phyloP scores from a whole-genome alignment of 2,113 vertebrate genomes.

The Proteles cristata region DNA sequence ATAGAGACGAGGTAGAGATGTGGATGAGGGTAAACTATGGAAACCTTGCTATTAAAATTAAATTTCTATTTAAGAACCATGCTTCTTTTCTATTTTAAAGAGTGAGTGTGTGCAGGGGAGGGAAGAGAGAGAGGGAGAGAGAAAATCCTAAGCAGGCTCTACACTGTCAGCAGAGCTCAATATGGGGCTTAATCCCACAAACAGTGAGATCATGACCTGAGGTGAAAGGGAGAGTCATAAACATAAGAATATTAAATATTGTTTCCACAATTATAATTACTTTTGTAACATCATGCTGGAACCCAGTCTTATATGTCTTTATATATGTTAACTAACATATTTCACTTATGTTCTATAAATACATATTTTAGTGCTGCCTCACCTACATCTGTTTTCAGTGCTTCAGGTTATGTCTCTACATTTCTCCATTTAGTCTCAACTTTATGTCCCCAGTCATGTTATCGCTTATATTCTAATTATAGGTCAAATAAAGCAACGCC shows the following conservation, averaged over 20 bases:
- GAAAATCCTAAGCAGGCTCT: too few relatives aligned
- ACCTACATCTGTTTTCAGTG: neutral
- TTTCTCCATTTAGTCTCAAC: neutral
- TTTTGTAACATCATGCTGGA: neutral
- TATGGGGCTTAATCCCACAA: too few relatives aligned
- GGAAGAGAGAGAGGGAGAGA: too few relatives aligned
- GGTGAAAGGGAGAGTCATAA: neutral
- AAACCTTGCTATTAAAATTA: neutral
- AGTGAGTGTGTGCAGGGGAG: too few relatives aligned
- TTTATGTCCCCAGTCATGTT: neutral
- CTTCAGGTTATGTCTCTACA: neutral
- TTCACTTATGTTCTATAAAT: neutral
- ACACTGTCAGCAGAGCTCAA: too few relatives aligned
- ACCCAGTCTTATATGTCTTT: neutral
- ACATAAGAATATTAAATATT: neutral
- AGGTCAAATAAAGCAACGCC: neutral
- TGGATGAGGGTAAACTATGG: neutral
- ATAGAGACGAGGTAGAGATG: neutral
- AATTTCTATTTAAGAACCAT: neutral
- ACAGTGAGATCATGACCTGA: too few relatives aligned
- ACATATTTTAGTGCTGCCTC: neutral
- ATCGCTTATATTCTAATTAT: neutral
- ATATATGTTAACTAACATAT: neutral
- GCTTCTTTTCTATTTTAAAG: neutral
- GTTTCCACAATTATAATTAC: neutral